These are phyloP conservation scores for Anthonomus grandis DNA, from an alignment of 1,140 invertebrate species.

Conservation along the genomic window DNA sequence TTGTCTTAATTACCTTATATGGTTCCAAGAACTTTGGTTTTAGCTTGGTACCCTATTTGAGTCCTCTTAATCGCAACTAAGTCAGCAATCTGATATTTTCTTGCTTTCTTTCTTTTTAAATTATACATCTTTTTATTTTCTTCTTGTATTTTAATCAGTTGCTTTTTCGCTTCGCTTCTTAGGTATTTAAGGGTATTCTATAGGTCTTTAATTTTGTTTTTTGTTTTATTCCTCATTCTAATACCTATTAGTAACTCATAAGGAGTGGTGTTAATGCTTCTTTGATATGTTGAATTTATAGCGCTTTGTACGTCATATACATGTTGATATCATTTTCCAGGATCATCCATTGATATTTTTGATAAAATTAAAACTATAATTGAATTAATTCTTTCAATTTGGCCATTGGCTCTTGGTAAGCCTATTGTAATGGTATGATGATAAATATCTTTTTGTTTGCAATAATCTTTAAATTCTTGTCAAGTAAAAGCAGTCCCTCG, in stretches of 20 bases:
- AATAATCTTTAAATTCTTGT: too few species aligned
- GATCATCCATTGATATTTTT: too few species aligned
- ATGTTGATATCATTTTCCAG: too few species aligned
- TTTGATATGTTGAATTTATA: too few species aligned
- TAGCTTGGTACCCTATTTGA: conserved; percentile 45
- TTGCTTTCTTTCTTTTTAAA: conserved; percentile 33
- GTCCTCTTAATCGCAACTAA: conserved; percentile 47
- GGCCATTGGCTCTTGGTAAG: too few species aligned
- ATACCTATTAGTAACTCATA: not conserved
- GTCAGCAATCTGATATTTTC: conserved; percentile 39
- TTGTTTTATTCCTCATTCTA: not conserved
- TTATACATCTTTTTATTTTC: conserved; percentile 41
- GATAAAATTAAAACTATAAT: too few species aligned
- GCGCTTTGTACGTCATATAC: too few species aligned
- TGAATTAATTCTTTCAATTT: too few species aligned
- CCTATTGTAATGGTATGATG: too few species aligned
- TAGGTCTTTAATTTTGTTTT: not conserved
- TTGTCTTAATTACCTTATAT: conserved; percentile 39
- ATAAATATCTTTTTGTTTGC: too few species aligned
- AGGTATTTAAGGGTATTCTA: not conserved
- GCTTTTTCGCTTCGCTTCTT: conserved; percentile 18
- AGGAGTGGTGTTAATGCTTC: too few species aligned
- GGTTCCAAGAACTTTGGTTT: conserved; percentile 45
- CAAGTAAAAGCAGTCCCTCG: too few species aligned
- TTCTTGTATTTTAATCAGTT: conserved; percentile 43